Evolutionary conservation across 2,113 vertebrate genomes (phyloP), one percentile per base, ranked within the genome.

Genomic region (Engraulis encrasicolus): DNA sequence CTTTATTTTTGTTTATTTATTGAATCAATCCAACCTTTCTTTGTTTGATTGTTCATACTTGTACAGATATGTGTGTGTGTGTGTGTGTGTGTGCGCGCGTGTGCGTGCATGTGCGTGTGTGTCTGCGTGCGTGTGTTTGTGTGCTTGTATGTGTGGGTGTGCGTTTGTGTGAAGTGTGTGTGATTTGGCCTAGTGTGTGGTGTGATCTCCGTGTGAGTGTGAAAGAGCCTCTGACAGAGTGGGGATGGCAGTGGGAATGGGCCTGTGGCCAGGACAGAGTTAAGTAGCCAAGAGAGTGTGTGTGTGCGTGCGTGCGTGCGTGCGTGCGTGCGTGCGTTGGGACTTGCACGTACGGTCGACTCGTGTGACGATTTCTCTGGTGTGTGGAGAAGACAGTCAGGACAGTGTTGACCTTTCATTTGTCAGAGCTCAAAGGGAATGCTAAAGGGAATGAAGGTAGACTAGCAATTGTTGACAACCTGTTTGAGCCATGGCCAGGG

Each of bases 371-470:
- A 84, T 58, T 48, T 48, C 36, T 31, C n/a, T 79, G 58, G 58
- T 31, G 58, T 23, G 3, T 14, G 58, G 58, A 23, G 23, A 66
- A 66, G 58, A 31, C n/a, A 11, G 58, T 11, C 9, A 23, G 50
- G n/a, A 38, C 38, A 49, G 50, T 7, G 12, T 36, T 49, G 12
- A 80, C 85, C 78, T 54, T 79, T 79, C 74, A 27, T 34, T 82
- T 23, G 6, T 48, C 80, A 50, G 40, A 82, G 74, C 45, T 74
- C 52, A 54, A 85, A 31, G 78, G 80, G 77, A 38, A 9, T 49
- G 36, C 66, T 36, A 86, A 86, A 91, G 84, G 86, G 85, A 87
- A 88, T n/a, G 50, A 50, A 15, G 79, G 66, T 81, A 78, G 40
- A 86, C 85, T 78, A 85, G 37, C 52, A 50, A 3, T 11, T 84